These are phyloP conservation scores for Drosophila ezoana DNA, from an alignment of 2,888 invertebrate species.

Conservation along the genomic window DNA sequence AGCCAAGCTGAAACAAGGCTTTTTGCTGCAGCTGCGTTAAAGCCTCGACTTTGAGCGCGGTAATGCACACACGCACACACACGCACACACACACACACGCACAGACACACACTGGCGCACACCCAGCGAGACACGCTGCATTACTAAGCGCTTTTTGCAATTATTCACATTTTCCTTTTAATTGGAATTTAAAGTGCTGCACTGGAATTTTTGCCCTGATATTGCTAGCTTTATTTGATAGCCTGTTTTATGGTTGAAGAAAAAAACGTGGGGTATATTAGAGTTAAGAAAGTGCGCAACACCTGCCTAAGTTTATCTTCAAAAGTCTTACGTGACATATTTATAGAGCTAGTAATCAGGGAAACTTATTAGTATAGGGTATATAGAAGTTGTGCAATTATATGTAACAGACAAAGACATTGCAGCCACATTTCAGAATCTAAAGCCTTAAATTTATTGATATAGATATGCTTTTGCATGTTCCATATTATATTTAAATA, in stretches of 20 bases:
- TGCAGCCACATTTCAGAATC: too few relatives aligned
- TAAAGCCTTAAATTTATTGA: too few relatives aligned
- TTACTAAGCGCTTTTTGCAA: constrained; percentile 79
- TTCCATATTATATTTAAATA: too few relatives aligned
- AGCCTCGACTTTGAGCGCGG: constrained; percentile 52
- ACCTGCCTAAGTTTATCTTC: too few relatives aligned
- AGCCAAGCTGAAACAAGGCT: constrained; percentile 78
- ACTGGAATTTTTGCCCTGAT: constrained; percentile 31
- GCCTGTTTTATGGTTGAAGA: not conserved
- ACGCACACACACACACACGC: not conserved
- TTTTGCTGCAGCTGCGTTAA: constrained; percentile 73
- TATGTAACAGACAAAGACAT: too few relatives aligned
- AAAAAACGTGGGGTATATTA: not conserved
- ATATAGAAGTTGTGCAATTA: too few relatives aligned
- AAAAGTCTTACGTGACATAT: too few relatives aligned
- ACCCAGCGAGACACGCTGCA: constrained; percentile 20
- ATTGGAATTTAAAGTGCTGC: constrained; percentile 82
- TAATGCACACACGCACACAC: constrained; percentile 40
- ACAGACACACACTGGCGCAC: not conserved
- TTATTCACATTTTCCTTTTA: constrained; percentile 83
- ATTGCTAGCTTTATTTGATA: not conserved
- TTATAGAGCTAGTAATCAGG: too few relatives aligned
- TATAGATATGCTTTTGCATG: too few relatives aligned
- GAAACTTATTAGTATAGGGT: too few relatives aligned
- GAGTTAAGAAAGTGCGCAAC: not conserved